Evolutionary conservation across 1,140 invertebrate genomes (phyloP).

Genomic region (Goniozus legneri): DNA sequence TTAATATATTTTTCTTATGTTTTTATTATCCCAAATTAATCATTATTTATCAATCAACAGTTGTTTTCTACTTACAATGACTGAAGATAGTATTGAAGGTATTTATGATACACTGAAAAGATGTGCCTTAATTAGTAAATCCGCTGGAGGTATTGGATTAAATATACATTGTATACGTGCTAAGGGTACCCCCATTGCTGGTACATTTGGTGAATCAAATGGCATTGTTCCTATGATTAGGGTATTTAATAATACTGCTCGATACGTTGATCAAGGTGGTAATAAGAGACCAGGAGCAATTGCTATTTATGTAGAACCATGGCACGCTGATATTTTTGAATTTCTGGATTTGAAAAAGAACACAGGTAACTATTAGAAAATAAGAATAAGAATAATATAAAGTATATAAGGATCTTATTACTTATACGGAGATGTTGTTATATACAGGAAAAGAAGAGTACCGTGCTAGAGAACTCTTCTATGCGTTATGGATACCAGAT

Average conservation of each 20-base stretch:
- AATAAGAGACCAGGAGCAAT: constrained; percentile 99
- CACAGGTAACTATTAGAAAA: too few relatives aligned
- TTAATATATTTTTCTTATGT: not conserved
- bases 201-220: constrained; percentile 93
- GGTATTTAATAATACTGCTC: constrained; percentile 94
- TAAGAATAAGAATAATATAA: too few relatives aligned
- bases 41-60: constrained; percentile 44
- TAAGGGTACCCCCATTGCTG: constrained; percentile 86
- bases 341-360: constrained; percentile 87
- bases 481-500: constrained; percentile 98
- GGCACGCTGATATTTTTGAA: constrained; percentile 97
- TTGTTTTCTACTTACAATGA: constrained; percentile 95
- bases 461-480: constrained; percentile 91
- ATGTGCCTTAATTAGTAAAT: constrained; percentile 96
- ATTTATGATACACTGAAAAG: constrained; percentile 94
- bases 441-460: constrained; percentile 78
- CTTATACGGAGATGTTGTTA: too few relatives aligned
- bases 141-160: constrained; percentile 94
- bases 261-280: constrained; percentile 97
- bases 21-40: constrained; percentile 11
- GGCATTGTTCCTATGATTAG: constrained; percentile 96
- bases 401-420: too few relatives aligned
- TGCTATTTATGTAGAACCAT: constrained; percentile 97
- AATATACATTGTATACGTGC: constrained; percentile 96
- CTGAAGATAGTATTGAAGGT: constrained; percentile 96